Base-by-base conservation (phyloP, 1,140 invertebrate species). In the Spodoptera litura region DNA sequence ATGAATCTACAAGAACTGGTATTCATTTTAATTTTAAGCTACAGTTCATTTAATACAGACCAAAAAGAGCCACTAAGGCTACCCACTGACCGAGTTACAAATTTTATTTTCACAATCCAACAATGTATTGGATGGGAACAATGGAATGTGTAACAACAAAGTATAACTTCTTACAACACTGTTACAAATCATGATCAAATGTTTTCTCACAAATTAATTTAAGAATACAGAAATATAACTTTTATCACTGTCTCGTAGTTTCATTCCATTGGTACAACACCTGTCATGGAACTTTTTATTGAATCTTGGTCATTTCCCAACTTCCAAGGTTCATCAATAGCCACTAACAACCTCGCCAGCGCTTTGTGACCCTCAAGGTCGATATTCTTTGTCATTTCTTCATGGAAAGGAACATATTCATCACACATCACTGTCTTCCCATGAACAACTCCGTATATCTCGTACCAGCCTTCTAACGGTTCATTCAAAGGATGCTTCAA, bases 251-350 rank as follows among this genome's bases (percentile, higher is more conserved):
- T 25, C n/a, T 6, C 55, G 44, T 53, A 76, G 61, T 61, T 74
- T 51, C 25, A 35, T 49, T 64, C 87, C 90, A 93, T 93, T 4
- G 87, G 85, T 72, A 79, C 83, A n/a, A 93, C 86, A 75, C 91
- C 91, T 79, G 82, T 78, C 79, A 93, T 84, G 71, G 73, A 75
- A 82, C 55, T 81, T 38, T 55, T 55, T 15, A n/a, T 10, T 2
- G 55, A 56, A 20, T 20, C 15, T 20, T 49, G 9, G 31, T 87
- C 80, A 15, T 93, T 92, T 44, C 94, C 94, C 56, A 95, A 86
- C 70, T 95, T 94, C 93, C 93, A 95, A 0, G 93, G 94, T 71
- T 95, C 92, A 85, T 95, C 93, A 0, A 95, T 76, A 4, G 93
- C 93, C 25, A 80, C 77, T 31, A 95, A 74, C 15, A 95, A 78